Conservation (phyloP, 1,140 invertebrate genomes). For the Grapholita molesta region DNA sequence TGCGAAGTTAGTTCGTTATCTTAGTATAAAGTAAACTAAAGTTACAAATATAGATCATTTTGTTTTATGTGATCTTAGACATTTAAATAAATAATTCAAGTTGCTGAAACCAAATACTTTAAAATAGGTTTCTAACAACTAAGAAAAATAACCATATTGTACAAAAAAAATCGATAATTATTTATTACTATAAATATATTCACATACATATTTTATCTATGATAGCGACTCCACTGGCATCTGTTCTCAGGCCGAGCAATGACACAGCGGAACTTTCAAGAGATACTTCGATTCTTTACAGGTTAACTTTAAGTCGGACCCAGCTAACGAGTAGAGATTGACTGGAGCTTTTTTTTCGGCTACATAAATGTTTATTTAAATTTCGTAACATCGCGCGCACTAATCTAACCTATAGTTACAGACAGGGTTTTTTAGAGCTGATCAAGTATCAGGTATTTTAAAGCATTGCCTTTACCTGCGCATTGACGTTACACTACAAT, state of each 20-base stretch:
- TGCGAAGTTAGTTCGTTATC: no score
- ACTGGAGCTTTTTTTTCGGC: conserved; percentile 53
- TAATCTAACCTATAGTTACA: not conserved
- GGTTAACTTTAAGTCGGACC: conserved; percentile 53
- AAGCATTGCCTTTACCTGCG: no score
- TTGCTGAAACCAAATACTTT: no score
- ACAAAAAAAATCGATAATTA: no score
- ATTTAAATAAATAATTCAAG: no score
- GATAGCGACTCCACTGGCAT: conserved; percentile 24
- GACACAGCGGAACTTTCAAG: conserved; percentile 67
- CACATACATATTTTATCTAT: not conserved
- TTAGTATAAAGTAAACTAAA: no score
- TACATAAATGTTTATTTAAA: conserved; percentile 49
- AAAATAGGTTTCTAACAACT: no score
- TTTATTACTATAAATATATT: not conserved
- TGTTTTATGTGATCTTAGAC: no score
- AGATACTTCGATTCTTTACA: conserved; percentile 71
- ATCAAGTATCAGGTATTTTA: not conserved
- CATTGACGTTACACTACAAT: not conserved
- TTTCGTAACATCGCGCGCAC: conserved; percentile 25
- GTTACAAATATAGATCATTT: no score
- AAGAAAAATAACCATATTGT: no score
- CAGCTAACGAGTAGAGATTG: conserved; percentile 70
- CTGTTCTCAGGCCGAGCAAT: conserved; percentile 49
- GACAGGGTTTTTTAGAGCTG: not conserved